phyloP scores from a whole-genome alignment of 2,797 vertebrate species.

The Eospalax fontanierii region DNA sequence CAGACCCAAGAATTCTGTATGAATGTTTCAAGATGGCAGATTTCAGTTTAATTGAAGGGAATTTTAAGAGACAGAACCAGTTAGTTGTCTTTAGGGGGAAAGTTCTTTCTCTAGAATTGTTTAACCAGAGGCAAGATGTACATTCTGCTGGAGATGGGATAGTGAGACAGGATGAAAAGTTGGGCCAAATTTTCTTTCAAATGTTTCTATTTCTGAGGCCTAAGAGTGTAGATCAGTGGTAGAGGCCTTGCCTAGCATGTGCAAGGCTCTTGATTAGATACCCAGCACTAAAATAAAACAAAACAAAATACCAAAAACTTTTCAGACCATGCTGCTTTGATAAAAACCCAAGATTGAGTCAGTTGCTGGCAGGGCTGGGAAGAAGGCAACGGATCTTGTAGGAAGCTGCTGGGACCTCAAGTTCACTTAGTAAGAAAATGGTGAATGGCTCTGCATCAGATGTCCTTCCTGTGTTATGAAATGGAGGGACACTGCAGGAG shows the following conservation, averaged over 20 bases:
- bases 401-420: not conserved
- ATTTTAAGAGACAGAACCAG: slow-evolving; percentile 6
- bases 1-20: not conserved
- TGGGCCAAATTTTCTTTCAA: slow-evolving; percentile 19
- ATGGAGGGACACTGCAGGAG: not conserved
- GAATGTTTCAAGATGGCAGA: slow-evolving; percentile 27
- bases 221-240: not conserved
- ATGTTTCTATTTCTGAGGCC: slow-evolving; percentile 10
- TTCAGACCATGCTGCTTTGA: slow-evolving; percentile 3
- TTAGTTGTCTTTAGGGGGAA: not conserved
- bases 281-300: not conserved
- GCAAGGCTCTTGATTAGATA: not conserved
- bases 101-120: slow-evolving; percentile 32
- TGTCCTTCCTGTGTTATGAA: not conserved
- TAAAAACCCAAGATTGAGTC: slow-evolving; percentile 26
- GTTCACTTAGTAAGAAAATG: slow-evolving; percentile 38
- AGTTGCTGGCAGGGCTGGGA: not conserved
- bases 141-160: not conserved
- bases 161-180: not conserved
- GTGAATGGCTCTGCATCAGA: not conserved
- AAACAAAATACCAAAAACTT: not conserved
- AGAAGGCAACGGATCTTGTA: slow-evolving; percentile 15
- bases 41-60: slow-evolving; percentile 16
- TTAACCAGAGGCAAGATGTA: slow-evolving; percentile 23
- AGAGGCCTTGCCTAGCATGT: not conserved